Base-by-base conservation (phyloP, 1,140 invertebrate species). In the Aphis craccivora region DNA sequence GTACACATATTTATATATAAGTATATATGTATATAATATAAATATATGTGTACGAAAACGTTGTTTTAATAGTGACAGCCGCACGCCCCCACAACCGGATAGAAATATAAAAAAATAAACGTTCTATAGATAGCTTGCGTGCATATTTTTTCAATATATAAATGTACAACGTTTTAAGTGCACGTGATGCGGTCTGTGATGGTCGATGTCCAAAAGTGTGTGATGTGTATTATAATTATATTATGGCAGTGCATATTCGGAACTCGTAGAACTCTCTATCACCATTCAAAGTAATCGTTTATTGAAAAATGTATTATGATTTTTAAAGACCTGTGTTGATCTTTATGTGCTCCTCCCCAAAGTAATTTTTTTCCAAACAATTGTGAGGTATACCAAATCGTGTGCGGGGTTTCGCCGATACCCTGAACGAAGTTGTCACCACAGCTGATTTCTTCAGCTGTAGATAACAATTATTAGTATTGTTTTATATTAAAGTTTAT, bases 21-120 rank as follows among this genome's bases (percentile, higher is more conserved):
- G 45, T 45, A 37, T 20, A 14, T n/a, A 30, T 0, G 37, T 43
- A 1, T 43, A 40, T 43, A 25, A 23, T 83, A 37, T 40, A 37
- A 40, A 22, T 83, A 7, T 89, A 14, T 30, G 37, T 40, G 25
- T 90, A 90, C 9, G 88, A 90, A 90, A 67, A 90, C 37, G 30
- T 90, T 90, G 53, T 90, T 90, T 90, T 90, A 90, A 90, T n/a
- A 67, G 37, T 60, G 89, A 90, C 89, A 67, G 53, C 89, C 43
- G 11, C 35, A 40, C 25, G 53, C 23, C 89, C 88, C 88, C 37
- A 53, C 35, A 35, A 55, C 88, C 89, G 53, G 53, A 67, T 43
- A 43, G 45, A 89, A 89, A 55, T 40, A 55, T 40, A 55, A 90
- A 90, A 53, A 67, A 90, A 90, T 43, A 40, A 90, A 67, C 40